Evolutionary conservation across 2,888 invertebrate species (phyloP), one percentile per base, ranked within the genome.

Genomic region (Elaeidobius kamerunicus): DNA sequence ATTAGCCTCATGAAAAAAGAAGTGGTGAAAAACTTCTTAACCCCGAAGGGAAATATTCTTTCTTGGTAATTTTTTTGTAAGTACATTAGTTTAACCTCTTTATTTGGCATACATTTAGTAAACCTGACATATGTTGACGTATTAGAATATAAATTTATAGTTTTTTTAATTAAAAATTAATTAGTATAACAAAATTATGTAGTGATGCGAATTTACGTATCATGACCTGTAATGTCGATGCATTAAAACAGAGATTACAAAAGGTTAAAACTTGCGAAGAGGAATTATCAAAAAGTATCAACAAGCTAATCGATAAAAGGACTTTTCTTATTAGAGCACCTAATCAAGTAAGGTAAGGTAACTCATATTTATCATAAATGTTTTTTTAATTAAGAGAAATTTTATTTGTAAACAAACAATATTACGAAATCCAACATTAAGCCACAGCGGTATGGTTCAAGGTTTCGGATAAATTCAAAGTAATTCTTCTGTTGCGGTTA

Each of bases 281-380:
- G 1, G 54, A 57, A 39, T 7, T 63, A 6, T 18, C 41, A 2
- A 44, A 36, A 28, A 51, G 49, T 9, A 58, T 63, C 15, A 23
- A 48, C 2, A 57, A 53, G 28, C 45, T 61, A 18, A 47, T 47
- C 20, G 42, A 55, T 12, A 63, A 60, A 49, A 47, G 44, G 32
- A 52, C 45, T n/a, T 60, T 54, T 50, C 40, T 47, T 3, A 42
- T 59, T 14, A 51, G 32, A 20, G 28, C 19, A 4, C 17, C 34
- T n/a, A n/a, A n/a, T n/a, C n/a, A n/a, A n/a, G n/a, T n/a, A 42
- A 35, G 43, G 50, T 50, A 50, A n/a, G n/a, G n/a, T n/a, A n/a
- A n/a, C n/a, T n/a, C n/a, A n/a, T n/a, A n/a, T n/a, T n/a, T n/a
- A n/a, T n/a, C n/a, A n/a, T n/a, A n/a, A n/a, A n/a, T n/a, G n/a